These are phyloP conservation scores for Bombus huntii DNA, from an alignment of 1,140 invertebrate genomes.

Conservation along the genomic window DNA sequence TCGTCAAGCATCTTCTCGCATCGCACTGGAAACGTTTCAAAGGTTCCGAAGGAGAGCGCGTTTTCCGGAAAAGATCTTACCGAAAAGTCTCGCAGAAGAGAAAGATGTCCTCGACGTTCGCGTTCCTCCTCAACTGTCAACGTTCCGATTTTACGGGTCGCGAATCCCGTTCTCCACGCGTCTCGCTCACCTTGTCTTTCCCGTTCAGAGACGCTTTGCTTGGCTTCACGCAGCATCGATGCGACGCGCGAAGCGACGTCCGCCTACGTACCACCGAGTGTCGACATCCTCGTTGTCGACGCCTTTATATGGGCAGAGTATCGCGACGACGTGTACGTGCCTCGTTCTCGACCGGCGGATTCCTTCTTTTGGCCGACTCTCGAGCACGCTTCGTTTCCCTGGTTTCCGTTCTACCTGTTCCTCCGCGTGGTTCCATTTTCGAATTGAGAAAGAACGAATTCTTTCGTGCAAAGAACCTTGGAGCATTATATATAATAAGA, in stretches of 20 bases:
- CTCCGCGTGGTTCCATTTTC: too few relatives aligned
- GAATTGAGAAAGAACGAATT: too few relatives aligned
- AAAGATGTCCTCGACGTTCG: background rate
- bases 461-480: background rate
- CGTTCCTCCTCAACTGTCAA: background rate
- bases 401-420: background rate
- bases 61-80: background rate
- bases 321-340: constrained; percentile 15
- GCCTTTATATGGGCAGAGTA: constrained; percentile 50
- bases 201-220: background rate
- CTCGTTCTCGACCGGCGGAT: constrained; percentile 3
- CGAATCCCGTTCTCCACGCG: background rate
- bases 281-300: constrained; percentile 57
- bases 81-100: background rate
- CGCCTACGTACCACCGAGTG: constrained; percentile 35
- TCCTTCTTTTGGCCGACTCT: background rate
- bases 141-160: constrained; percentile 15
- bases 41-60: background rate
- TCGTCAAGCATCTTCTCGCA: background rate
- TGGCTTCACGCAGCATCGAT: constrained; percentile 21
- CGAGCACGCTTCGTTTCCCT: background rate
- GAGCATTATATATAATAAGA: background rate
- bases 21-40: background rate
- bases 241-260: background rate
- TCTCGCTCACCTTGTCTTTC: background rate